Evolutionary conservation across 2,797 vertebrate species (phyloP).

Genomic region (Otolemur crassicaudatus): DNA sequence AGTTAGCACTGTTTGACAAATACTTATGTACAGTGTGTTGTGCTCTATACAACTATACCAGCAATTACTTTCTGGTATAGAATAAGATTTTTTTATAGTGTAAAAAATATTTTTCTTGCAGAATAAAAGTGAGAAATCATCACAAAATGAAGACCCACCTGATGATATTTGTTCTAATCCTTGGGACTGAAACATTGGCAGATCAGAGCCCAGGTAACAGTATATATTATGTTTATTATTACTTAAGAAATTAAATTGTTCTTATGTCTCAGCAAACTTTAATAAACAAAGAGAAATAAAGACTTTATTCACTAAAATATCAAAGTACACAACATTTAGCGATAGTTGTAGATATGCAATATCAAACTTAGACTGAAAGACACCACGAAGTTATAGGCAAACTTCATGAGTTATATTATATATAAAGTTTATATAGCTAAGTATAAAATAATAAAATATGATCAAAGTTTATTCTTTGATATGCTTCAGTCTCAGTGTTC

Average conservation of each 20-base stretch:
- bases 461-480: neutral
- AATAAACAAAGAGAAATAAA: neutral
- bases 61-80: neutral
- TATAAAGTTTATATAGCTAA: neutral
- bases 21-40: neutral
- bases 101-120: conserved; percentile 50
- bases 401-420: neutral
- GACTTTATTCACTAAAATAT: conserved; percentile 25
- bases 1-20: neutral
- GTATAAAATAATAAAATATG: no score
- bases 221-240: conserved; percentile 36
- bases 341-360: neutral
- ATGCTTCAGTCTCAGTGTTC: neutral
- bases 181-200: conserved; percentile 61
- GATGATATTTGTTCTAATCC: conserved; percentile 21
- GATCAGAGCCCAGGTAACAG: conserved; percentile 76
- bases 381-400: neutral
- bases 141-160: conserved; percentile 77
- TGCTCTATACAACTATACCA: neutral
- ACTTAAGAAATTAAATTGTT: conserved; percentile 2
- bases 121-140: conserved; percentile 43
- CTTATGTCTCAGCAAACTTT: conserved; percentile 52
- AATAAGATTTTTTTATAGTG: conserved; percentile 13
- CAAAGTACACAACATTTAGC: neutral
- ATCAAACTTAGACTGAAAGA: neutral